Evolutionary conservation across 1,140 invertebrate species (phyloP).

Genomic region (Lycorma delicatula): DNA sequence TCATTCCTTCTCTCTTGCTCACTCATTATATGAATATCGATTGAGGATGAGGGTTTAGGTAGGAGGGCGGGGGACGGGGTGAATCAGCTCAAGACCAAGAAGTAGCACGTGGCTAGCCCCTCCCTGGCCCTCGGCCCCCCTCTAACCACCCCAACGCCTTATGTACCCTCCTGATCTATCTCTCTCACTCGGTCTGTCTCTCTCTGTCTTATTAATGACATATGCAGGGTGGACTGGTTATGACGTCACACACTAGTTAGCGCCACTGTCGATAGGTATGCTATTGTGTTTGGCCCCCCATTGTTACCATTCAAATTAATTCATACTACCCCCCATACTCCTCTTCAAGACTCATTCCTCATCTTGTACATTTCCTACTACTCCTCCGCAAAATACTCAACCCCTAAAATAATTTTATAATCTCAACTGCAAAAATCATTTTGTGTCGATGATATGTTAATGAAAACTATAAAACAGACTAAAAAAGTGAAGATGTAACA

Average conservation of each 20-base stretch:
- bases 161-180: neutral
- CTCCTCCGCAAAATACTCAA: too few species aligned
- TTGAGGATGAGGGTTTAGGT: constrained; percentile 17
- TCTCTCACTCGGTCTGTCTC: constrained; percentile 11
- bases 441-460: too few species aligned
- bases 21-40: constrained; percentile 22
- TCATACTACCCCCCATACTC: neutral
- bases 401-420: too few species aligned
- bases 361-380: neutral
- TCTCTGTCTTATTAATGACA: constrained; percentile 20
- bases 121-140: neutral
- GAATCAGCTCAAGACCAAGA: constrained; percentile 12
- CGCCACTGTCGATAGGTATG: constrained; percentile 6
- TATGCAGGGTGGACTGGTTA: constrained; percentile 17
- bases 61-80: neutral
- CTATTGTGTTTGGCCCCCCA: neutral
- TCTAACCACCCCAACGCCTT: neutral
- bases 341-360: neutral
- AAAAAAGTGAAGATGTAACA: too few species aligned
- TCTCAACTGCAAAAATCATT: too few species aligned
- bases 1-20: constrained; percentile 15
- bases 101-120: constrained; percentile 18
- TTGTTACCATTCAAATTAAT: constrained; percentile 7
- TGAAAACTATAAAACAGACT: too few species aligned
- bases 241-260: constrained; percentile 13